Base-by-base conservation (phyloP, 2,113 vertebrate genomes). In the Otis tarda region DNA sequence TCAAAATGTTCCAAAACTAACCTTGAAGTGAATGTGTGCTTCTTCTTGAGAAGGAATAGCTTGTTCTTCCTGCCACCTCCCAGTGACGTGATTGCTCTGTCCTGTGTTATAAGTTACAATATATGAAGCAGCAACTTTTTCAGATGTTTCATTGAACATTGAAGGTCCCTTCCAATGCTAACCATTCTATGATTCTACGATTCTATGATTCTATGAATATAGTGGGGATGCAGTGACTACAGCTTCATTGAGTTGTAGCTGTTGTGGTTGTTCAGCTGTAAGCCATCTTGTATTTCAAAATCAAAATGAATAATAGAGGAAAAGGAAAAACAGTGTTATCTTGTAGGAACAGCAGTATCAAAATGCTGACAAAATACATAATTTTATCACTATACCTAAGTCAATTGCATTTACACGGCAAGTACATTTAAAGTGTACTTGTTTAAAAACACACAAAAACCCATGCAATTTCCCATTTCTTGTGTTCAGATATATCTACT, bases 81-180 rank as follows among this genome's bases (percentile, higher is more conserved):
- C 53, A 68, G 52, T 39, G 88, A 41, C 3, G 0, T 0, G 0
- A 28, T 22, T 71, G 37, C 37, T 65, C 59, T 50, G 30, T 23
- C 74, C 59, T 5, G 24, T 35, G 31, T 50, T 33, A 16, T 10
- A 31, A 1, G 3, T 7, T 49, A 39, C n/a, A 67, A 59, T 35
- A 52, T 1, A 30, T 9, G 19, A 39, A 85, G 70, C 4, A 91
- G 41, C 14, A 78, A 47, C 11, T 83, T 78, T 86, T 60, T 89
- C 76, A 84, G 45, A 50, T 53, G 28, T 53, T 73, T 45, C 24
- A 7, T 1, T 55, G 45, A 20, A 16, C 5, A 1, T n/a, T n/a
- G n/a, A n/a, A n/a, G n/a, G n/a, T n/a, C n/a, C n/a, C n/a, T n/a
- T n/a, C n/a, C n/a, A n/a, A n/a, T n/a, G n/a, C n/a, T n/a, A n/a